Evolutionary conservation across 2,113 vertebrate genomes (phyloP).

Genomic region (Tyrannus savana): DNA sequence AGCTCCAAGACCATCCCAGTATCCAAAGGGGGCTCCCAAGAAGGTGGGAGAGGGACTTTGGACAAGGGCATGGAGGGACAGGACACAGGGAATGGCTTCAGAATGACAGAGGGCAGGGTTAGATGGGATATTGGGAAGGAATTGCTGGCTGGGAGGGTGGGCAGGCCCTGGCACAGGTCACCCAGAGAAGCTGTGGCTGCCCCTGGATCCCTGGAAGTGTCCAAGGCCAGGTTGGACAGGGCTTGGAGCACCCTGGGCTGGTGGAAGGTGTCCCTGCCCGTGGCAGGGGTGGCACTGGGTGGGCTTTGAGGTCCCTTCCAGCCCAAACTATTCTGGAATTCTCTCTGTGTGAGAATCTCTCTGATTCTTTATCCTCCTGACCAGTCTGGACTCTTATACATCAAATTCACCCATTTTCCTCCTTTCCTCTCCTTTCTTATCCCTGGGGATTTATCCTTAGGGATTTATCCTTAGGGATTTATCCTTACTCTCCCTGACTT

Average conservation of each 20-base stretch:
- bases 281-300: neutral
- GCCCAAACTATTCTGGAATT: neutral
- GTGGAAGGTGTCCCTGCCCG: neutral
- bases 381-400: neutral
- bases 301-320: neutral
- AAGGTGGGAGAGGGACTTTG: neutral
- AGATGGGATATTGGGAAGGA: neutral
- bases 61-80: neutral
- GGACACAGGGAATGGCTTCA: neutral
- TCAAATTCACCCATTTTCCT: neutral
- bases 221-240: neutral
- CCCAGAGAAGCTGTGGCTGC: neutral
- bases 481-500: neutral
- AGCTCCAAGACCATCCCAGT: neutral
- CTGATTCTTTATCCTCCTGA: neutral
- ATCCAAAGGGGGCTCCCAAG: neutral
- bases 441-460: neutral
- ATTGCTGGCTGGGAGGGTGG: neutral
- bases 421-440: neutral
- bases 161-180: fast-evolving
- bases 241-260: neutral
- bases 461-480: neutral
- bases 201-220: neutral
- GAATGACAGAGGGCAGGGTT: too few species aligned
- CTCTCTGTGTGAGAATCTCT: neutral